These are phyloP conservation scores for Helleia helle DNA, from an alignment of 2,888 invertebrate species.

Conservation along the genomic window DNA sequence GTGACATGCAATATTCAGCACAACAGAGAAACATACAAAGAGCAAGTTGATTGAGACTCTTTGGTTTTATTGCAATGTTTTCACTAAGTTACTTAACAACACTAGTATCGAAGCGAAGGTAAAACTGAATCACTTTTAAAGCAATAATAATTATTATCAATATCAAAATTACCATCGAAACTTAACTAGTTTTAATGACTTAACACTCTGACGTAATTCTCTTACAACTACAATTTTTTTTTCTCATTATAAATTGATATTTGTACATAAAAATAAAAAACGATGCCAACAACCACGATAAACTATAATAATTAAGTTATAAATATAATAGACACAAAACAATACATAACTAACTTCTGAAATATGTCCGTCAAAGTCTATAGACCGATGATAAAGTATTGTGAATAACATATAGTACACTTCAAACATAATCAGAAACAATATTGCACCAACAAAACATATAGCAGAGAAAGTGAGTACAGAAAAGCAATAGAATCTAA, in stretches of 20 bases:
- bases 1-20: conserved; percentile 7
- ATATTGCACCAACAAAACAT: conserved; percentile 41
- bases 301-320: conserved; percentile 62
- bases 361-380: conserved; percentile 2
- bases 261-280: conserved; percentile 69
- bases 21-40: conserved; percentile 56
- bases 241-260: conserved; percentile 53
- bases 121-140: conserved; percentile 27
- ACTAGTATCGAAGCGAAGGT: conserved; percentile 17
- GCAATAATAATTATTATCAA: conserved; percentile 27
- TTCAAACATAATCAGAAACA: conserved; percentile 29
- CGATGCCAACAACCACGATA: conserved; percentile 65
- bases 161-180: conserved; percentile 29
- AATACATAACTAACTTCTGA: conserved; percentile 46
- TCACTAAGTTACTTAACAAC: conserved; percentile 30
- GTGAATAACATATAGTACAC: neutral
- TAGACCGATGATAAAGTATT: neutral
- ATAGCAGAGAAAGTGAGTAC: neutral
- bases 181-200: conserved; percentile 24
- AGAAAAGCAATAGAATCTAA: conserved; percentile 20
- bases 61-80: conserved; percentile 46
- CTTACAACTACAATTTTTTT: conserved; percentile 58
- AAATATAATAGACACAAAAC: conserved; percentile 59
- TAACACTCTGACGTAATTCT: conserved; percentile 26
- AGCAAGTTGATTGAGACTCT: conserved; percentile 59